Conservation (phyloP, 2,113 vertebrate species). For the Dicentrarchus labrax region DNA sequence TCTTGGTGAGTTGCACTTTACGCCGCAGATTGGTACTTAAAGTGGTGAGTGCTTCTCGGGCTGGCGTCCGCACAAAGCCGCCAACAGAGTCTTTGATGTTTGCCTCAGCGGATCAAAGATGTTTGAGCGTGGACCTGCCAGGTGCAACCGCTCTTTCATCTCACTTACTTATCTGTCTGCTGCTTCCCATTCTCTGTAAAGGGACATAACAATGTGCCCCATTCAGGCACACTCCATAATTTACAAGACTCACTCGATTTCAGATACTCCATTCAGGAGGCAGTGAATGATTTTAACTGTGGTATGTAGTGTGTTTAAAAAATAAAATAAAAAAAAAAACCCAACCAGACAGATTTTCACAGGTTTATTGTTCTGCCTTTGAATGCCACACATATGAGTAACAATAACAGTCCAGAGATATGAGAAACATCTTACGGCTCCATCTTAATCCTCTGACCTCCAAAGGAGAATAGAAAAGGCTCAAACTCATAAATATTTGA, state of each 20-base stretch:
- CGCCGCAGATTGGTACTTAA: slow-evolving; percentile 65
- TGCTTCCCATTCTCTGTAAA: slow-evolving; percentile 55
- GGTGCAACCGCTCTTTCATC: slow-evolving; percentile 78
- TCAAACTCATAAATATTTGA: slow-evolving; percentile 62
- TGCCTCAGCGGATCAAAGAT: slow-evolving; percentile 78
- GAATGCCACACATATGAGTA: slow-evolving; percentile 1
- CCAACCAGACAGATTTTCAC: not conserved
- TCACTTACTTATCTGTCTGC: slow-evolving; percentile 63
- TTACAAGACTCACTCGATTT: slow-evolving; percentile 50
- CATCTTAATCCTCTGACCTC: slow-evolving; percentile 45
- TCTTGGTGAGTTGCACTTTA: slow-evolving; percentile 65
- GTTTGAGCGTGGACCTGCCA: slow-evolving; percentile 62
- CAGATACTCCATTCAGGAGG: slow-evolving; percentile 7
- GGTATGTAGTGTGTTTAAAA: not conserved
- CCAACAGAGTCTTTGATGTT: slow-evolving; percentile 78
- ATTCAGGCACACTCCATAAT: slow-evolving; percentile 52
- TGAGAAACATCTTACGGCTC: not conserved
- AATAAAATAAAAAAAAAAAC: not conserved
- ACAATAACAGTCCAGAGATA: slow-evolving; percentile 8
- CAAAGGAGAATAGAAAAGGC: slow-evolving; percentile 9
- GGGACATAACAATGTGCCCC: slow-evolving; percentile 56
- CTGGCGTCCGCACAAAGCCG: slow-evolving; percentile 68
- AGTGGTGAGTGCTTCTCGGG: slow-evolving; percentile 58
- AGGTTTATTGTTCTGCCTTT: slow-evolving; percentile 10
- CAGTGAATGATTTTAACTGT: slow-evolving; percentile 10